Base-by-base conservation (phyloP, 2,797 vertebrate genomes). In the Mycteria americana region DNA sequence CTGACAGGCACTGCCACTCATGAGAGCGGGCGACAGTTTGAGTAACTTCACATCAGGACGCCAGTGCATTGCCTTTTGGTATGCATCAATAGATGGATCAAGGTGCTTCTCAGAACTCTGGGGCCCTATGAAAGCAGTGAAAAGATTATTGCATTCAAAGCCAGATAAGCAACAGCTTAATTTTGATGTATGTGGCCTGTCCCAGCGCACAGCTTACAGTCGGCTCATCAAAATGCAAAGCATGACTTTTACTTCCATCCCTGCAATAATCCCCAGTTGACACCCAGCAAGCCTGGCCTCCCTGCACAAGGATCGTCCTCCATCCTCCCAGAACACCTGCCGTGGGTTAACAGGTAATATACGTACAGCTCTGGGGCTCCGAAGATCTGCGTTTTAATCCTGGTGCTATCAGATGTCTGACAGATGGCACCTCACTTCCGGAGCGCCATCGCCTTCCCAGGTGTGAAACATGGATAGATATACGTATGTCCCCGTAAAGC, bases 401-500 rank as follows among this genome's bases (percentile, higher is more conserved):
- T 28, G 68, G 24, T 0, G 2, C 35, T 78, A 9, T 43, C 70
- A 54, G 50, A 10, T 25, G 30, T 27, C 59, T 33, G 53, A 35
- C 3, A 3, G 33, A 19, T 5, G 72, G 43, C 68, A 13, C 63
- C 73, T 75, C 25, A 4, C 60, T 53, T 41, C 8, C 1, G 2
- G 62, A 48, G 23, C 1, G 1, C 27, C 13, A 14, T 10, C 2
- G 5, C n/a, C 51, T 37, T 33, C 64, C 70, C 30, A 2, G n/a
- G 24, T 31, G 63, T 1, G 3, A 54, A 15, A 53, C 17, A 16
- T 1, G n/a, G 59, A 33, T 46, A 51, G 45, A 46, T 3, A 35
- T 2, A 25, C 6, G 2, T 2, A 28, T 2, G 6, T 7, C 24
- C 48, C 13, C 2, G 1, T 3, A 31, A 62, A 25, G 37, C 25